A percentile compares a stretch with the other conserved stretches of the same genome.
phyloP scores from a whole-genome alignment of 2,797 vertebrate species.

The Echiichthys vipera region DNA sequence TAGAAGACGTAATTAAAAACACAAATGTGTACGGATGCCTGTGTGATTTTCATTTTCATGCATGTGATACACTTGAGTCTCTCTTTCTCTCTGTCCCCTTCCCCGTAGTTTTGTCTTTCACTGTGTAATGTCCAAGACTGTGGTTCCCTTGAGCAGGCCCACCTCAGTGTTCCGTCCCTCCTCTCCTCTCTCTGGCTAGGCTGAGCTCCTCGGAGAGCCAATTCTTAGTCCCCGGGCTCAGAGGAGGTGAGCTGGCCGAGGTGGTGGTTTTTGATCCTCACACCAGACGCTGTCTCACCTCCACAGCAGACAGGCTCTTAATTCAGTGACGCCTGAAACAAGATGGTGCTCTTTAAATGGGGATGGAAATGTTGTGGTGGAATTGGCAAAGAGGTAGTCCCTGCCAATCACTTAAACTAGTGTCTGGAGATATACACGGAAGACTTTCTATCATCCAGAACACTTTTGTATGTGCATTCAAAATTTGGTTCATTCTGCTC shows the following conservation, averaged over 20 bases:
- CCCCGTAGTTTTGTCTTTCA: constrained; percentile 19
- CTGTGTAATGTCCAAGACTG: constrained; percentile 5
- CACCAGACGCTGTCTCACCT: constrained; percentile 79
- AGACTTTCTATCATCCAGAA: neutral
- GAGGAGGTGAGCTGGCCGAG: constrained; percentile 65
- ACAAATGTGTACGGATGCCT: constrained; percentile 9
- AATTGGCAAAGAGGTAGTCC: constrained; percentile 24
- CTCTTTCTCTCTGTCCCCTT: neutral
- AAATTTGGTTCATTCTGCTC: constrained; percentile 21
- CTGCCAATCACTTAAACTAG: constrained; percentile 37
- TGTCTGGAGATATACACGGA: neutral
- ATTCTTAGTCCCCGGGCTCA: constrained; percentile 44
- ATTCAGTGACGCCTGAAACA: constrained; percentile 71
- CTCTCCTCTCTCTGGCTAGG: neutral
- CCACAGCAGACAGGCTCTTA: constrained; percentile 66
- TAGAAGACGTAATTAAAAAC: constrained; percentile 20
- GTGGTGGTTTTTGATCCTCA: constrained; percentile 50
- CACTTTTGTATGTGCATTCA: constrained; percentile 7
- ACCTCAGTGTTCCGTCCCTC: constrained; percentile 34
- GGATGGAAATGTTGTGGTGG: constrained; percentile 55
- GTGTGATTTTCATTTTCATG: constrained; percentile 25
- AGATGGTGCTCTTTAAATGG: constrained; percentile 45
- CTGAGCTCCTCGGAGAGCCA: constrained; percentile 30
- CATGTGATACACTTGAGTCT: neutral
- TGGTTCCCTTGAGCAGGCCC: neutral